Conservation (phyloP, 2,113 vertebrate genomes). For the Ia io region DNA sequence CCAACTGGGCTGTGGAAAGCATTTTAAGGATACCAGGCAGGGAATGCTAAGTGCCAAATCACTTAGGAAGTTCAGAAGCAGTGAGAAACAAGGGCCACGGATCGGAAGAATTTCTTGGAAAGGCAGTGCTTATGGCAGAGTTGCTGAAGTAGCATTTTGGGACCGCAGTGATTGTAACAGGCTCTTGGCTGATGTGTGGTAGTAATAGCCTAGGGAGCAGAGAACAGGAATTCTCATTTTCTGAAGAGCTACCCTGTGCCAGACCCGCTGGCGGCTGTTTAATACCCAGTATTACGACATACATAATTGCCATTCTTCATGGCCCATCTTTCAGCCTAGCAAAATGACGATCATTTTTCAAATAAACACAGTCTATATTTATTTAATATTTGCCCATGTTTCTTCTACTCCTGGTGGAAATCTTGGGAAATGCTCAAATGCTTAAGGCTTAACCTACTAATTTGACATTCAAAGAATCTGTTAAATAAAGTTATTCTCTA, state of each 20-base stretch:
- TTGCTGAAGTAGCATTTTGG: not conserved
- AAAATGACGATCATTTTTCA: conserved; percentile 42
- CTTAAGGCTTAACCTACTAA: conserved; percentile 21
- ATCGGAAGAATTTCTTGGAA: not conserved
- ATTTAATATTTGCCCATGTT: not conserved
- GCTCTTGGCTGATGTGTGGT: not conserved
- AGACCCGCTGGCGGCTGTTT: not conserved
- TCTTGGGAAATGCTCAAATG: not conserved
- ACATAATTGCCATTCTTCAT: not conserved
- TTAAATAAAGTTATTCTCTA: not conserved
- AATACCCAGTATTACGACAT: not conserved
- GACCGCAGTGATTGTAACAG: not conserved
- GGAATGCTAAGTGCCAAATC: not conserved
- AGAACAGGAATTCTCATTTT: conserved; percentile 19
- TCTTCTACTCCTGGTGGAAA: conserved; percentile 22
- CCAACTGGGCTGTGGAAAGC: not conserved
- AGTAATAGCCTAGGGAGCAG: not conserved
- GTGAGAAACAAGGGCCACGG: not conserved
- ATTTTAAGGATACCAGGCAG: not conserved
- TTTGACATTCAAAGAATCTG: conserved; percentile 10
- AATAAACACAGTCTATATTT: not conserved
- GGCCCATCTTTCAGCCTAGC: conserved; percentile 3
- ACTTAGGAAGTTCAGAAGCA: not conserved
- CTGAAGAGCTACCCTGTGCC: not conserved
- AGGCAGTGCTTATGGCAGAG: not conserved